A percentile compares a stretch with the other conserved stretches of the same genome.
Evolutionary conservation across 2,888 invertebrate species (phyloP).

Genomic region (Parnassius smintheus): DNA sequence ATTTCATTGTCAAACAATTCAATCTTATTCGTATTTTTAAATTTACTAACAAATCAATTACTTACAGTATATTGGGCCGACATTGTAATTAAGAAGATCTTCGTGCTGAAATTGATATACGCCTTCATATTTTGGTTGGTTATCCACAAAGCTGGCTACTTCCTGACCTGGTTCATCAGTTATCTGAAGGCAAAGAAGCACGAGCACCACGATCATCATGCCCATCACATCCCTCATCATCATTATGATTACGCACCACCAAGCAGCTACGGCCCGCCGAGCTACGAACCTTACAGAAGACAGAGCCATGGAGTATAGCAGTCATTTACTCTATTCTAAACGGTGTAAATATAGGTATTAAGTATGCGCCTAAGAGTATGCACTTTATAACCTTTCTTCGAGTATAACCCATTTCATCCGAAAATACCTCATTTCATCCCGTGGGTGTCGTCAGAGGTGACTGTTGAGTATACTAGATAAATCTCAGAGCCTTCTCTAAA

Average conservation of each 20-base stretch:
- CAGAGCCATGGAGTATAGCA: constrained; percentile 32
- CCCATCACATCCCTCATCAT: constrained; percentile 37
- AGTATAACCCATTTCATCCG: too few species aligned
- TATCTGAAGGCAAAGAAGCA: constrained; percentile 67
- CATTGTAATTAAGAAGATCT: constrained; percentile 67
- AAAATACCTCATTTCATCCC: too few species aligned
- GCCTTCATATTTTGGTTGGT: constrained; percentile 69
- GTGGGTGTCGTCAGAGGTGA: too few species aligned
- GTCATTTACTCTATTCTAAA: background rate
- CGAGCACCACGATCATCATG: constrained; percentile 43
- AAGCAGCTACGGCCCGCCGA: constrained; percentile 36
- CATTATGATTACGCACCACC: constrained; percentile 44
- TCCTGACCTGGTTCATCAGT: constrained; percentile 67
- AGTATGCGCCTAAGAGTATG: too few species aligned
- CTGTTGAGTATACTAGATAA: too few species aligned
- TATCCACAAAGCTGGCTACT: constrained; percentile 72
- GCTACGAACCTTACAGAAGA: constrained; percentile 42
- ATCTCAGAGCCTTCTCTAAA: too few species aligned
- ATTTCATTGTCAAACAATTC: background rate
- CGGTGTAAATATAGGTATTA: too few species aligned
- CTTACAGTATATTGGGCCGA: constrained; percentile 69
- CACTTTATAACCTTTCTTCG: too few species aligned
- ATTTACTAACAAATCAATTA: too few species aligned
- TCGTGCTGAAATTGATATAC: constrained; percentile 66
- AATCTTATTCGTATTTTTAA: background rate